These are phyloP conservation scores for Stichopus horrens DNA, from an alignment of 53 echinoderm and acorn worm genomes.

Conservation along the genomic window DNA sequence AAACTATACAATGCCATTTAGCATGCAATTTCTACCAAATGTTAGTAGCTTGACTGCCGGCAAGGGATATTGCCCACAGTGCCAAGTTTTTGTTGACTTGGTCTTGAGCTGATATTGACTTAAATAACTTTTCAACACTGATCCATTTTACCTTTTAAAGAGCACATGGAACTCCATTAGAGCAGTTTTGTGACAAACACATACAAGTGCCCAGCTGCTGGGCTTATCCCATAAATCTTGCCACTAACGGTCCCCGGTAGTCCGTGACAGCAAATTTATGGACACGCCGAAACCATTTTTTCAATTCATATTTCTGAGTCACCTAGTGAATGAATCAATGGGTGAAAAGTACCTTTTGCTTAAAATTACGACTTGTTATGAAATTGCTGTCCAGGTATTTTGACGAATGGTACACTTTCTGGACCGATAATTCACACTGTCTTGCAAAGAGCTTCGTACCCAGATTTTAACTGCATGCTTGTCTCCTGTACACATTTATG, in stretches of 20 bases:
- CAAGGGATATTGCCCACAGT: no score
- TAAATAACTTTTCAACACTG: no score
- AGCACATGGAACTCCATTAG: no score
- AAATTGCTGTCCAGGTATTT: slow-evolving; percentile 26
- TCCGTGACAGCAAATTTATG: background rate
- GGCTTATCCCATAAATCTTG: background rate
- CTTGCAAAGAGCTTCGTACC: background rate
- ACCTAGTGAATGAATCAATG: background rate
- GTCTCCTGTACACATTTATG: no score
- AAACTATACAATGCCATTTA: no score
- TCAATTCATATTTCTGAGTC: background rate
- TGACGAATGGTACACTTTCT: slow-evolving; percentile 14
- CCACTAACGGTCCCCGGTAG: background rate
- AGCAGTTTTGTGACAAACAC: no score
- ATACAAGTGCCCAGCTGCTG: no score
- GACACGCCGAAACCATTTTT: background rate
- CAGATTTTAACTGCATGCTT: background rate
- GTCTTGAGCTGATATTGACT: no score
- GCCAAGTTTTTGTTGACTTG: no score
- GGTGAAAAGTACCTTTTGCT: background rate
- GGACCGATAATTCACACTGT: background rate
- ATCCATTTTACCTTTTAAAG: no score
- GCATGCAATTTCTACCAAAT: no score
- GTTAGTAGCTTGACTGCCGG: no score
- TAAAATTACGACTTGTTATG: slow-evolving; percentile 25